Evolutionary conservation across 2,113 vertebrate genomes (phyloP).

Genomic region (Gambusia affinis): DNA sequence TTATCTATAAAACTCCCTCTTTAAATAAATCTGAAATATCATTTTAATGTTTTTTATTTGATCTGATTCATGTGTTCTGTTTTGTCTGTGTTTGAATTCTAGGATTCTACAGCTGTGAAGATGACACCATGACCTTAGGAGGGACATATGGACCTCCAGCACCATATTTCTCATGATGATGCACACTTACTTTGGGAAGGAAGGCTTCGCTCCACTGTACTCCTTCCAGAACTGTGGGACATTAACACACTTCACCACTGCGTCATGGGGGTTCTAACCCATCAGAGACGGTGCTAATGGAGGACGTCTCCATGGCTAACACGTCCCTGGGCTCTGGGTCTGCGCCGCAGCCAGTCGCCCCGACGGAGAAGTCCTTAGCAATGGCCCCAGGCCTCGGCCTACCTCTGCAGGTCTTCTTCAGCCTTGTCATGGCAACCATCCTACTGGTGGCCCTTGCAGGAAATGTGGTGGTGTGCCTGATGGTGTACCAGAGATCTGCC

Average conservation of each 20-base stretch:
- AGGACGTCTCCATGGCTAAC: conserved; percentile 60
- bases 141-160: conserved; percentile 3
- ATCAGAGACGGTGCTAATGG: conserved; percentile 61
- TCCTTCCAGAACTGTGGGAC: conserved; percentile 76
- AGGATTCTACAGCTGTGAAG: conserved; percentile 33
- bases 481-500: conserved; percentile 97
- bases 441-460: conserved; percentile 90
- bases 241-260: conserved; percentile 75
- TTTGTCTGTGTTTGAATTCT: not conserved
- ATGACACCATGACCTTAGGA: conserved; percentile 7
- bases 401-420: conserved; percentile 92
- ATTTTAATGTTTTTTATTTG: too few relatives aligned
- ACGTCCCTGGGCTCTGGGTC: conserved; percentile 65
- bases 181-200: conserved; percentile 58
- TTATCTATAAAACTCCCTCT: too few relatives aligned
- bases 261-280: conserved; percentile 77
- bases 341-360: conserved; percentile 68
- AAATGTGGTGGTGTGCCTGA: conserved; percentile 96
- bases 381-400: conserved; percentile 81
- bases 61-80: not conserved
- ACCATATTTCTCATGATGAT: conserved; percentile 46
- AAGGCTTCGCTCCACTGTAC: conserved; percentile 85
- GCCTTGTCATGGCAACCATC: conserved; percentile 87
- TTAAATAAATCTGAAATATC: too few relatives aligned
- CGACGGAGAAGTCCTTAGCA: conserved; percentile 68